Evolutionary conservation across 2,113 vertebrate species (phyloP), one percentile per base, ranked within the genome.

Genomic region (Dunckerocampus dactyliophorus): DNA sequence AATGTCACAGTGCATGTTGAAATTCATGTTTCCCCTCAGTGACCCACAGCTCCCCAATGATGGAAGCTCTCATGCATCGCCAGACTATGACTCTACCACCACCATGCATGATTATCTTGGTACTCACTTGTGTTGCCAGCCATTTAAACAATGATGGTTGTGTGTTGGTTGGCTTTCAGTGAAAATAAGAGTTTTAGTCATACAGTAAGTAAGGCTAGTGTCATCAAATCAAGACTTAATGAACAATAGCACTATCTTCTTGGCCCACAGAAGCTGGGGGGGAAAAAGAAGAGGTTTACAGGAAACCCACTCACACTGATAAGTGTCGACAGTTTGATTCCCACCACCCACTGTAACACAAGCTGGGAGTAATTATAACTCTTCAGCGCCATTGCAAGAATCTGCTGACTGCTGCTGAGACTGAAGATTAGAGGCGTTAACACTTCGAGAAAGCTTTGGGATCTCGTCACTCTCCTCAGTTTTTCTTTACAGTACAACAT

Each of bases 351-450:
- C 75, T 47, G 49, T 54, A 69, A 74, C 65, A 60, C 69, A 83
- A 74, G 67, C 77, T 78, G 72, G 53, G 67, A 83, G 72, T 79
- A 79, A 83, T 79, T 79, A 79, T 81, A 75, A 68, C 72, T 78
- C 67, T 65, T 69, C 70, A 68, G 69, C 67, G 52, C 21, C 71
- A 47, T 54, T 34, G 67, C 69, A 71, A 65, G 69, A 75, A 78
- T 65, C 63, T 62, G 69, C 56, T 37, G 46, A 63, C 74, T 42
- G 39, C 58, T 14, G 54, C 68, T 68, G 74, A 66, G 59, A 67
- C 17, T 11, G 2, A 71, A 71, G 58, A 64, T 49, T 62, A 71
- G 69, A 19, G 57, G 16, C 1, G 17, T 62, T 59, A 59, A 69
- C 65, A 65, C 74, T 46, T 71, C 49, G 14, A 45, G 51, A 56